Percentiles rank a stretch among this genome's conserved stretches.
phyloP scores from a whole-genome alignment of 2,888 invertebrate species.

The Hirtodrosophila duncani region DNA sequence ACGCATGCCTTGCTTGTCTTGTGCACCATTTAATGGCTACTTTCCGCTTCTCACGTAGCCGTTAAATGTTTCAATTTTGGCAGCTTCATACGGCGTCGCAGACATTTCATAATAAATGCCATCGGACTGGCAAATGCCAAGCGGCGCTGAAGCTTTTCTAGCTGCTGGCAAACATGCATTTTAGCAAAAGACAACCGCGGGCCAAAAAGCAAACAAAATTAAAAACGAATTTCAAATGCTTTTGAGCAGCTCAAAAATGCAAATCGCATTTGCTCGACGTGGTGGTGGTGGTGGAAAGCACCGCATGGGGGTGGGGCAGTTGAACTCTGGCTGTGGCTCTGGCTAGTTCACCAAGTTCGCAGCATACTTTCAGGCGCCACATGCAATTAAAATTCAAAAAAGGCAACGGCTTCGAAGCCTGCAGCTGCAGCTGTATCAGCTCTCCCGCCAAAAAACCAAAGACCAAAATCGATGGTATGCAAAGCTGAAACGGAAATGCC shows the following conservation, averaged over 20 bases:
- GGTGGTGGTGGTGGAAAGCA: background rate
- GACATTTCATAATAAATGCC: conserved; percentile 62
- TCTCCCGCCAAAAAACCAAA: conserved; percentile 38
- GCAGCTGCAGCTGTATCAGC: conserved; percentile 11
- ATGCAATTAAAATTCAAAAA: conserved; percentile 74
- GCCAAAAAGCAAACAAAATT: conserved; percentile 62
- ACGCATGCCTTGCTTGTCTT: conserved; percentile 39
- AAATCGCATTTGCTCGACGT: conserved; percentile 56
- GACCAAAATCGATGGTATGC: conserved; percentile 67
- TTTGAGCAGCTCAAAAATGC: conserved; percentile 62
- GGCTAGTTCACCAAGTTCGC: conserved; percentile 41
- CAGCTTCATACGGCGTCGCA: conserved; percentile 52
- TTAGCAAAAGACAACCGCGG: conserved; percentile 37
- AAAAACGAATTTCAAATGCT: conserved; percentile 63
- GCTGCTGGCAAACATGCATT: conserved; percentile 15
- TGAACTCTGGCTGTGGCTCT: background rate
- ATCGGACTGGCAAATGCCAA: conserved; percentile 15
- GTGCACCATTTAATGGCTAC: conserved; percentile 25
- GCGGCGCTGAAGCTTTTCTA: conserved; percentile 7
- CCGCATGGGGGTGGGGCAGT: conserved; percentile 4
- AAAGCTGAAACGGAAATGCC: conserved; percentile 55
- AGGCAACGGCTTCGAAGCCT: conserved; percentile 36
- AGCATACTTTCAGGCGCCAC: conserved; percentile 64
- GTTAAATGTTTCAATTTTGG: conserved; percentile 68
- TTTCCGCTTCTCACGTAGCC: conserved; percentile 47